Conservation (phyloP, 2,113 vertebrate genomes). For the Noctilio leporinus region DNA sequence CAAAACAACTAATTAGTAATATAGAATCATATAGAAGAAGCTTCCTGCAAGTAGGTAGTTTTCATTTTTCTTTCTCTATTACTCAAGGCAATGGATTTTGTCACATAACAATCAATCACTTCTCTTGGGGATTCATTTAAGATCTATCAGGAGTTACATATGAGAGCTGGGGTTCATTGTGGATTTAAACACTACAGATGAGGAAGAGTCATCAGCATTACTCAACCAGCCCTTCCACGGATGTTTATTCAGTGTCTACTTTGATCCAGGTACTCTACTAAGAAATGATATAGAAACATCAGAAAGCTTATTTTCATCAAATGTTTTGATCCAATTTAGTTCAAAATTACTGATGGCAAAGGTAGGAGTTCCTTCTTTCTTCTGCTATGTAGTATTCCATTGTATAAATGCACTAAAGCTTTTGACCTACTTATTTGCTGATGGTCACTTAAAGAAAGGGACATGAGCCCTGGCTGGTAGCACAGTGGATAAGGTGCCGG, state of each 20-base stretch:
- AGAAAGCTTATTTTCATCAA: not conserved
- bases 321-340: not conserved
- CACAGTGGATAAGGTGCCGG: too few species aligned
- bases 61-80: not conserved
- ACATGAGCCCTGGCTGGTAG: too few species aligned
- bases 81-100: not conserved
- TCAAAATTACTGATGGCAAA: not conserved
- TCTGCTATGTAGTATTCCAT: too few species aligned
- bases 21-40: not conserved
- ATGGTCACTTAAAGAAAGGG: too few species aligned
- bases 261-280: not conserved
- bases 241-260: not conserved
- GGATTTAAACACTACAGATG: not conserved
- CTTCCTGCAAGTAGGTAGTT: not conserved
- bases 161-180: not conserved
- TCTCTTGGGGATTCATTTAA: not conserved
- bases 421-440: too few species aligned
- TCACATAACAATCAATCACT: not conserved
- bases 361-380: too few species aligned
- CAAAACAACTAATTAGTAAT: not conserved
- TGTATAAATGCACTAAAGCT: too few species aligned
- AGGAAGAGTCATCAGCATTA: not conserved
- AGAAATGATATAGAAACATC: not conserved
- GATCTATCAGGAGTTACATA: not conserved
- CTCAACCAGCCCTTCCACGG: not conserved